Evolutionary conservation across 2,888 invertebrate species (phyloP), one percentile per base, ranked within the genome.

Genomic region (Drosophila mercatorum): DNA sequence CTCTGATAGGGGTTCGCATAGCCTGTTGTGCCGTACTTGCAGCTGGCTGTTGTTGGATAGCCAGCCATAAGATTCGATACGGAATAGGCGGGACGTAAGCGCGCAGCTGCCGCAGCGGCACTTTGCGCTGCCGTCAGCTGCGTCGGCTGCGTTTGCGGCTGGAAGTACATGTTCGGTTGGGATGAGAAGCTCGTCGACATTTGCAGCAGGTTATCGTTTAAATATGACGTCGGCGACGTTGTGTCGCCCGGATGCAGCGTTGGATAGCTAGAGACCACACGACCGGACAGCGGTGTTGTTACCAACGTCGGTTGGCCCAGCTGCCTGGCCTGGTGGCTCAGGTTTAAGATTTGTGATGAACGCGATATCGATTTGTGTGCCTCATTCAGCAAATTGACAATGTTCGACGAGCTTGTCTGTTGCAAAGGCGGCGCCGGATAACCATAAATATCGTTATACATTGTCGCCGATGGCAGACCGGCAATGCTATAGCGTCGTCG

Each of bases 341-440:
- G 79, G 80, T 91, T 91, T 6, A 93, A 89, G 61, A 93, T 93
- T 78, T 93, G 93, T 46, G 93, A 91, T 73, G 93, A 93, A 52
- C 93, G 91, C 69, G 93, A 93, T 82, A 93, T 93, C 66, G 93
- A 93, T 83, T 93, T 93, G 80, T 92, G 92, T 61, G 93, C 92
- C 90, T 93, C 93, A 72, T 92, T 93, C 76, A 93, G 75, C 77
- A 93, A 85, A 80, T 93, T 93, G 41, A 92, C 91, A 73, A 93
- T 92, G 78, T 93, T 93, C 67, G 93, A 90, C 46, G 92, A 89
- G 86, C 92, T 91, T 34, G 91, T 92, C 74, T 92, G 92, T 1
- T 89, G 91, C 64, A 82, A 41, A 10, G 90, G 86, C 57, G 84
- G 88, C 44, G 90, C 87, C 8, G 89, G 88, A 78, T 91, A 91